Base-by-base conservation (phyloP, 1,140 invertebrate species). In the Cheumatopsyche charites region DNA sequence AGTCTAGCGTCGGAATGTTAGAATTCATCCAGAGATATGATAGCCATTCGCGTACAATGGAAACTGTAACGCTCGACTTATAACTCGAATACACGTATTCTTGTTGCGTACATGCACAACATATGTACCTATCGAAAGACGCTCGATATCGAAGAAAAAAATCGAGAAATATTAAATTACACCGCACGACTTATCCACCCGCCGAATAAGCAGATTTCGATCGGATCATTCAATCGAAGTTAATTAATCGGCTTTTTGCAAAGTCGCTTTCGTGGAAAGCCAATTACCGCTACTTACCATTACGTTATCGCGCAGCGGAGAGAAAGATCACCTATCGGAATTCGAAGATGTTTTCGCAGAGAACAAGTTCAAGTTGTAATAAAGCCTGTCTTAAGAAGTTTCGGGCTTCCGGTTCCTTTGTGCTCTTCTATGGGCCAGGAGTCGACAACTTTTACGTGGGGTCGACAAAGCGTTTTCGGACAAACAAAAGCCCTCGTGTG, bases 401-500 rank as follows among this genome's bases (percentile, higher is more conserved):
- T 66, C 63, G 21, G 17, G 6, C 41, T 66, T 66, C 63, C 63
- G 63, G 43, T 41, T 47, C 63, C 63, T 47, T 66, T 66, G 63
- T 66, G 43, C 13, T 13, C 47, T 19, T 9, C 43, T 15, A 9
- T 6, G 21, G 55, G 19, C 55, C 55, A 58, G 55, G 55, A 58
- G 55, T 58, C 55, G 55, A 26, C 63, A 47, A 66, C 36, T 66
- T 66, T 47, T 47, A 13, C 63, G 47, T 12, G 63, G 63, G 63
- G 63, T 66, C 63, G 63, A 45, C 63, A 66, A 66, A 47, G 41
- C 63, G 43, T 47, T 66, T 66, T 66, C 17, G 43, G 45, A 43
- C 41, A 55, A 70, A 70, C 67, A 70, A 70, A 67, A 41, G 58
- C 7, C 49, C 19, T 11, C 49, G 45, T 41, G 67, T 69, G 67